Percentiles rank a stretch among this genome's conserved stretches.
These are phyloP conservation scores for Gracilinanus agilis DNA, from an alignment of 2,113 vertebrate species.

Conservation along the genomic window DNA sequence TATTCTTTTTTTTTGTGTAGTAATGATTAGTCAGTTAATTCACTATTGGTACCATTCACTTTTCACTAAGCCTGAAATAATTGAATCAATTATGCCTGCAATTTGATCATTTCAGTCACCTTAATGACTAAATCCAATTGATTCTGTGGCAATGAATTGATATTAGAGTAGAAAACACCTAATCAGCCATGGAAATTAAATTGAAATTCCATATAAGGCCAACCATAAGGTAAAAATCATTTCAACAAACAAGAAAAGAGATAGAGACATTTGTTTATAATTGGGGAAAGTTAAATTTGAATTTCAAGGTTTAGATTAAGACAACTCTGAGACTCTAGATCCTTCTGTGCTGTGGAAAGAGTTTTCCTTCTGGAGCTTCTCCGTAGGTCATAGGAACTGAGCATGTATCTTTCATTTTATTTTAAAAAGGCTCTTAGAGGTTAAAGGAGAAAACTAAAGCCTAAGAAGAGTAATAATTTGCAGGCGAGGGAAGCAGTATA, in stretches of 20 bases:
- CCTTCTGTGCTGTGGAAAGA: background rate
- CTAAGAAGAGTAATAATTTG: background rate
- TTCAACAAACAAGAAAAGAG: slow-evolving; percentile 53
- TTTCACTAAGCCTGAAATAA: slow-evolving; percentile 28
- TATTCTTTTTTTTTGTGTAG: background rate
- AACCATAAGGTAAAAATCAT: slow-evolving; percentile 64
- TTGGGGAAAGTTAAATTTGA: slow-evolving; percentile 60
- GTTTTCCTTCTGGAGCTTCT: background rate
- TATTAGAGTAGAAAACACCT: slow-evolving; percentile 49
- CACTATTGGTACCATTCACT: background rate
- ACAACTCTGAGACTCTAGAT: background rate
- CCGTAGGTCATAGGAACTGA: background rate
- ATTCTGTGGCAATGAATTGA: slow-evolving; percentile 43
- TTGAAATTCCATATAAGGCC: slow-evolving; percentile 57
- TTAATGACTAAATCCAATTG: slow-evolving; percentile 49
- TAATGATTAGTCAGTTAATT: background rate
- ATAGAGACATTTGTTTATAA: slow-evolving; percentile 47
- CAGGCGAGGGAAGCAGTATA: too few relatives aligned
- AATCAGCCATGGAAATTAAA: slow-evolving; percentile 59
- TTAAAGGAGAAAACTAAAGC: background rate
- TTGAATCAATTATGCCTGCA: slow-evolving; percentile 30
- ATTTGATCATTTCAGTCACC: slow-evolving; percentile 32
- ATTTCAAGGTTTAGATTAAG: background rate
- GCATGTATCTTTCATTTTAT: background rate
- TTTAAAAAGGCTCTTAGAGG: background rate